These are phyloP conservation scores for Schizopygopsis pylzovi DNA, from an alignment of 2,797 vertebrate species.

Conservation along the genomic window DNA sequence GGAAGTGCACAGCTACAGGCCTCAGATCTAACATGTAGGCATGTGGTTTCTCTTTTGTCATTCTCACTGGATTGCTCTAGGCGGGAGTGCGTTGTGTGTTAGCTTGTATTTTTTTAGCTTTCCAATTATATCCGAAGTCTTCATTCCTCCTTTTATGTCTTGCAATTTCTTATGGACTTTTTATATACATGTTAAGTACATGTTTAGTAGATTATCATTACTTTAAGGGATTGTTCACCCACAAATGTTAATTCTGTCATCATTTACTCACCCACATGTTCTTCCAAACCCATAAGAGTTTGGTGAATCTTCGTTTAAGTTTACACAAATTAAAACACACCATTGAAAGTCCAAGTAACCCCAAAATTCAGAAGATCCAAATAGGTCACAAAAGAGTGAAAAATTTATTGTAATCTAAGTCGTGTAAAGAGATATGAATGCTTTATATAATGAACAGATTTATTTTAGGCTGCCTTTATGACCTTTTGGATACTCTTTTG, in stretches of 20 bases:
- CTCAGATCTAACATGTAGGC: not conserved
- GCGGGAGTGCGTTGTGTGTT: not conserved
- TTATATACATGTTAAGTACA: not conserved
- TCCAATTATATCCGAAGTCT: not conserved
- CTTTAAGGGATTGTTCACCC: not conserved
- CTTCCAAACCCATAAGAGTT: not conserved
- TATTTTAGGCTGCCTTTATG: no score
- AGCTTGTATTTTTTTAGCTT: not conserved
- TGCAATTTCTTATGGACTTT: conserved; percentile 16
- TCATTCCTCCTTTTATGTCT: not conserved
- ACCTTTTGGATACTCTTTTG: no score
- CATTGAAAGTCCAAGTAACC: not conserved
- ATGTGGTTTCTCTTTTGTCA: conserved; percentile 1
- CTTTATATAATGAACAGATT: no score
- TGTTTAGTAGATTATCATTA: not conserved
- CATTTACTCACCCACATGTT: not conserved
- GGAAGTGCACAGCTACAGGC: conserved; percentile 12
- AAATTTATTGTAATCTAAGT: no score
- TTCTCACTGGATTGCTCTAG: not conserved
- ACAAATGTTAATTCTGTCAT: not conserved
- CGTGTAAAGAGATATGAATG: no score
- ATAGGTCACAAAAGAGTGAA: no score
- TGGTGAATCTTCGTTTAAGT: not conserved
- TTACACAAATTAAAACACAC: no score
- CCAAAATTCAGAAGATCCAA: not conserved